Base-by-base conservation (phyloP, 2,797 vertebrate genomes). In the Clarias fuscus region DNA sequence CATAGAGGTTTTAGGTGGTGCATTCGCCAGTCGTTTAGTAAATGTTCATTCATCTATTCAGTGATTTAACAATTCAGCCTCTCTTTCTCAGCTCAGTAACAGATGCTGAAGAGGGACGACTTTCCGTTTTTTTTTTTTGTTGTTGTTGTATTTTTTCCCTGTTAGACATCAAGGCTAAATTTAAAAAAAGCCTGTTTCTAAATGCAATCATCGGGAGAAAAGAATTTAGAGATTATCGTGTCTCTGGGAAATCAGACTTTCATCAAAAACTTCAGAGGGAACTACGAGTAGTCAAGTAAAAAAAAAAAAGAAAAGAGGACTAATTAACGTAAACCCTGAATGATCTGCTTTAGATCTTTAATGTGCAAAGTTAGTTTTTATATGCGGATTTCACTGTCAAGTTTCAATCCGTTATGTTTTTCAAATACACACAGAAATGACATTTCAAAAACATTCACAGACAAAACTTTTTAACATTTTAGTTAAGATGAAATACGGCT, bases 161-260 rank as follows among this genome's bases (percentile, higher is more conserved):
- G 71, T 61, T 33, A 84, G 59, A 68, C 61, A 40, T 88, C 78
- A 89, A 85, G 88, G 84, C 78, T 62, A 82, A 85, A 85, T 87
- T 84, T 82, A 85, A 87, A 79, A 85, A 87, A 79, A 87, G 85
- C 73, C 84, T 84, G 86, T 84, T 82, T 84, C 84, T 84, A 78
- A 78, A 61, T 18, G 15, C 68, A 83, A 20, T 75, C 64, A n/a
- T 27, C 43, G 33, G 79, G 17, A 64, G 33, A 86, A 80, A 48
- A 3, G 61, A 67, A 59, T 85, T 86, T 53, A 7, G 59, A 76
- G 58, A 77, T 59, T 17, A 20, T 11, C 37, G 75, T 77, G 76
- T 83, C 79, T 43, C 27, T 11, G 64, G 64, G 64, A 78, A 48
- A 30, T 88, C 58, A 68, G 61, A 79, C 37, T 81, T 81, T 77